Percentiles rank a stretch among this genome's conserved stretches.
Evolutionary conservation across 1,140 invertebrate genomes (phyloP).

Genomic region (Pollicipes pollicipes): DNA sequence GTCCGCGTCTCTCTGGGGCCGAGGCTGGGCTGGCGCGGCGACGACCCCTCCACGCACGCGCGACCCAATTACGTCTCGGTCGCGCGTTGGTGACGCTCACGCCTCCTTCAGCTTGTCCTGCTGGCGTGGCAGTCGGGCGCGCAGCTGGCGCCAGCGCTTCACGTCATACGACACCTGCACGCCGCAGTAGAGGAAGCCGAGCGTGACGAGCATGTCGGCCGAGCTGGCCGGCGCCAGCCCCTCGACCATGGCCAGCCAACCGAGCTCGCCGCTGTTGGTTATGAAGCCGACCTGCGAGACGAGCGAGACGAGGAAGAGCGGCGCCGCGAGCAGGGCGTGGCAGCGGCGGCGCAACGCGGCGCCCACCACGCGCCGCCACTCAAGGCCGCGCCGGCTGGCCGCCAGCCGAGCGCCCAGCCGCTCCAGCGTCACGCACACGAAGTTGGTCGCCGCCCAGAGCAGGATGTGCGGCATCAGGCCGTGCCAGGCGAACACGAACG

Average conservation of each 20-base stretch:
- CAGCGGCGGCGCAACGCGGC: constrained; percentile 33
- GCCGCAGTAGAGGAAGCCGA: constrained; percentile 39
- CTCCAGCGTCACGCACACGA: constrained; percentile 53
- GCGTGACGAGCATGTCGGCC: constrained; percentile 47
- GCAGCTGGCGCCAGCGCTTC: neutral
- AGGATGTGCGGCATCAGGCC: constrained; percentile 56
- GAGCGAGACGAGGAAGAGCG: constrained; percentile 52
- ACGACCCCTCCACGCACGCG: neutral
- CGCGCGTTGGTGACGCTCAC: no score
- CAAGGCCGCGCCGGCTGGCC: constrained; percentile 12
- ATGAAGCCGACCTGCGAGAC: constrained; percentile 76
- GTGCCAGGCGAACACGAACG: constrained; percentile 80
- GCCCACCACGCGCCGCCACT: constrained; percentile 18
- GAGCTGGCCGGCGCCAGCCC: constrained; percentile 54
- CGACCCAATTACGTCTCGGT: no score
- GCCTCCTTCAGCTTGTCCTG: neutral
- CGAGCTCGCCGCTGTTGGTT: constrained; percentile 42
- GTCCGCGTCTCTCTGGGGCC: no score
- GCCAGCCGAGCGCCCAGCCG: constrained; percentile 29
- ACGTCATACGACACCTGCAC: neutral
- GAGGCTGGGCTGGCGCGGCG: no score
- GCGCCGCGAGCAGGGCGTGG: constrained; percentile 43
- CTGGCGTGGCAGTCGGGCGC: neutral
- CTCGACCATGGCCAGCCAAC: constrained; percentile 64
- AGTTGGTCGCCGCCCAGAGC: constrained; percentile 69